Conservation (phyloP, 2,113 vertebrate genomes). For the Drymodes brunneopygia region DNA sequence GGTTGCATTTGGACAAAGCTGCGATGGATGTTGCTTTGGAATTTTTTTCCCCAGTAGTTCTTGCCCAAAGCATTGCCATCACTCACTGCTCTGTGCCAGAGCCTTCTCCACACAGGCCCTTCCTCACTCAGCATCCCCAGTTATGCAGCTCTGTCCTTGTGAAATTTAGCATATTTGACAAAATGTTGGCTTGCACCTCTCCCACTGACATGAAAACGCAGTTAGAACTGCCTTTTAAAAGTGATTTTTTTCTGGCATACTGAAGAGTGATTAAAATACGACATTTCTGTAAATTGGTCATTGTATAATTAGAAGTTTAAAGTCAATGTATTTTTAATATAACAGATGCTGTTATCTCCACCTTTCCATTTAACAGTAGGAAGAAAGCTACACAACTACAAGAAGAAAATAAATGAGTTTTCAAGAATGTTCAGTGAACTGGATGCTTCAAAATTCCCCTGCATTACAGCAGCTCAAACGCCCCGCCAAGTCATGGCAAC, state of each 20-base stretch:
- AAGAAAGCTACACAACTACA: not conserved
- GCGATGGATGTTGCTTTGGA: not conserved
- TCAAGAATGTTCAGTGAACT: not conserved
- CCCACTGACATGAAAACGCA: not conserved
- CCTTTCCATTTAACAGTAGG: not conserved
- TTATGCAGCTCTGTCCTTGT: not conserved
- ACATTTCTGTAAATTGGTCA: conserved; percentile 26
- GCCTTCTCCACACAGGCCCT: not conserved
- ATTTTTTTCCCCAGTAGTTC: not conserved
- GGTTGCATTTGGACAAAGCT: not conserved
- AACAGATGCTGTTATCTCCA: not conserved
- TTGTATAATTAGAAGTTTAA: conserved; percentile 9
- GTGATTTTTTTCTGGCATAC: not conserved
- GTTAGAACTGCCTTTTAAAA: not conserved
- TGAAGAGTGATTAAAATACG: conserved; percentile 6
- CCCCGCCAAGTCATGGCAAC: not conserved
- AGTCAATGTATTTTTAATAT: not conserved
- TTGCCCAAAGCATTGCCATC: not conserved
- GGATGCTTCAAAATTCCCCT: not conserved
- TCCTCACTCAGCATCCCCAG: not conserved
- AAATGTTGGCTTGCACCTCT: conserved; percentile 13
- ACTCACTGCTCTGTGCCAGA: not conserved
- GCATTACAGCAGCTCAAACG: not conserved
- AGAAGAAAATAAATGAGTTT: not conserved
- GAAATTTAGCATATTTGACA: not conserved